These are phyloP conservation scores for Drosophila paranaensis DNA, from an alignment of 2,888 invertebrate species.

Conservation along the genomic window DNA sequence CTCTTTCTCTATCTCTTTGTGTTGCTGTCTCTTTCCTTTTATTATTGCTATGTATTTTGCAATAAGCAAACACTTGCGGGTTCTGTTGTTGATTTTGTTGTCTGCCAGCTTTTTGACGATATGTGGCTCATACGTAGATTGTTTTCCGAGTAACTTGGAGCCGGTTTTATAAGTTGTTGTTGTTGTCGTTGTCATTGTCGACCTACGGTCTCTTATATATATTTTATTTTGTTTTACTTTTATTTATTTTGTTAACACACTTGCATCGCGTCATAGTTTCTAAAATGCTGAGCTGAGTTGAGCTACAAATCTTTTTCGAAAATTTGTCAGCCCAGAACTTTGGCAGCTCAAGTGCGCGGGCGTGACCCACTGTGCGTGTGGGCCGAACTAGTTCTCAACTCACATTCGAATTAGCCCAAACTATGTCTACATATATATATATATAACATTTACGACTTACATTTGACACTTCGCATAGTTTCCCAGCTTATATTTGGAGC, in stretches of 20 bases:
- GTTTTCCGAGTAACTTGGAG: conserved; percentile 75
- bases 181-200: conserved; percentile 36
- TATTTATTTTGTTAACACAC: conserved; percentile 59
- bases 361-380: conserved; percentile 30
- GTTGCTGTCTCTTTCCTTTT: conserved; percentile 7
- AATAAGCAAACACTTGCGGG: conserved; percentile 71
- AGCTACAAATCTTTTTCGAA: conserved; percentile 23
- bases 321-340: conserved; percentile 49
- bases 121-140: conserved; percentile 56
- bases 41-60: conserved; percentile 56
- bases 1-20: neutral
- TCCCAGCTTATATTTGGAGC: conserved; percentile 25
- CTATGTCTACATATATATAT: conserved; percentile 3
- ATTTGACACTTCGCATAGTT: conserved; percentile 20
- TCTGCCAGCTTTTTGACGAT: conserved; percentile 37
- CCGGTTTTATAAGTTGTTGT: conserved; percentile 60
- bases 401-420: conserved; percentile 23
- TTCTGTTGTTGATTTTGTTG: conserved; percentile 43
- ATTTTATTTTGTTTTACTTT: neutral
- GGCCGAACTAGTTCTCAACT: conserved; percentile 46
- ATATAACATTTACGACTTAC: conserved; percentile 15
- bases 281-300: conserved; percentile 40
- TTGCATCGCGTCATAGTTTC: conserved; percentile 66
- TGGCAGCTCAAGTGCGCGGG: conserved; percentile 41
- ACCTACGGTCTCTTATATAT: conserved; percentile 66